phyloP scores from a whole-genome alignment of 2,888 invertebrate genomes.

The Phrixothrix hirtus region DNA sequence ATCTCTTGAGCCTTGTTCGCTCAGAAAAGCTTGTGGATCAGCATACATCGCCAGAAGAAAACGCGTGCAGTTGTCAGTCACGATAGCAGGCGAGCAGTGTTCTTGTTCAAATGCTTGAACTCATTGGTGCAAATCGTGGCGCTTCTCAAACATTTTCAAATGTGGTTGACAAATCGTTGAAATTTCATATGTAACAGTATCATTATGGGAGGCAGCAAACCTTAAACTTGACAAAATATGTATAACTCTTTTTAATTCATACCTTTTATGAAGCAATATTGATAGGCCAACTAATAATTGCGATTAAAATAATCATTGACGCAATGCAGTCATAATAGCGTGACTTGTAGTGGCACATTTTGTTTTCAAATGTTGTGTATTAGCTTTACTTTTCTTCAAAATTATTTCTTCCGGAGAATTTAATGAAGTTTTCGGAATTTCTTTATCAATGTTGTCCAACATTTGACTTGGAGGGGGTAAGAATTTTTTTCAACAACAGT shows the following conservation, averaged over 20 bases:
- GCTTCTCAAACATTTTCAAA: too few species aligned
- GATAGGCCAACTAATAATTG: constrained; percentile 53
- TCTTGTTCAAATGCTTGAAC: too few species aligned
- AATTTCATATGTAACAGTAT: constrained; percentile 37
- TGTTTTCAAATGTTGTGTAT: constrained; percentile 3
- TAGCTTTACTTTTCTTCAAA: constrained; percentile 5
- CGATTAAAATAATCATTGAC: constrained; percentile 39
- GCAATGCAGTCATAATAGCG: constrained; percentile 16
- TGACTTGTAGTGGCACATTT: constrained; percentile 5
- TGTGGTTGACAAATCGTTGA: constrained; percentile 36
- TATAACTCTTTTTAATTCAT: constrained; percentile 35
- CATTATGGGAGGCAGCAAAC: constrained; percentile 36
- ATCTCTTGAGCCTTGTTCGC: too few species aligned
- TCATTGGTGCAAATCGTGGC: too few species aligned
- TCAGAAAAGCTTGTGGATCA: too few species aligned
- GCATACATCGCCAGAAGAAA: too few species aligned
- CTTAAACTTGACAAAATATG: constrained; percentile 34
- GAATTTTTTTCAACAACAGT: constrained; percentile 28
- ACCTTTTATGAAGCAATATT: constrained; percentile 13
- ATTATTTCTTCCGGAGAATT: constrained; percentile 3
- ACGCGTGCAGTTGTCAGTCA: too few species aligned
- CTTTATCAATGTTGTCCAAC: constrained; percentile 23
- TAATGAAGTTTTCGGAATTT: constrained; percentile 1
- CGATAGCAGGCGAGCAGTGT: too few species aligned
- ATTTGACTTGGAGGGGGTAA: constrained; percentile 37